Conservation (phyloP, 92 coral and sea anemone genomes). For the Palythoa heliodiscus region DNA sequence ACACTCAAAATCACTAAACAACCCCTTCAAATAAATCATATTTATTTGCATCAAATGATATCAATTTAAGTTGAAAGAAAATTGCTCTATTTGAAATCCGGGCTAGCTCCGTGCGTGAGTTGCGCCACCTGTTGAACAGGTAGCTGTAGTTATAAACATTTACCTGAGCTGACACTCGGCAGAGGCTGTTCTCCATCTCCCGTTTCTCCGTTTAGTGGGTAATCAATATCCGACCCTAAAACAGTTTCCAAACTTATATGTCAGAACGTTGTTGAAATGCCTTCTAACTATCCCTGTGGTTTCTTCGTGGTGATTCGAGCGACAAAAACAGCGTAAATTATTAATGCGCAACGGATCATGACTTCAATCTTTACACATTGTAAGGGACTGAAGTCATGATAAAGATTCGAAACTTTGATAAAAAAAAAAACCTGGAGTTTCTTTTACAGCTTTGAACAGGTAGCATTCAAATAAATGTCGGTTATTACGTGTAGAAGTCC, state of each 20-base stretch:
- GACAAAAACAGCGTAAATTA: constrained; percentile 44
- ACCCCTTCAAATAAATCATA: neutral
- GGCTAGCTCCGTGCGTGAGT: constrained; percentile 18
- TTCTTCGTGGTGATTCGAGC: neutral
- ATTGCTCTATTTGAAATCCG: constrained; percentile 31
- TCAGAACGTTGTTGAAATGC: neutral
- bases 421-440: neutral
- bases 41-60: neutral
- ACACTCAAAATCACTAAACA: neutral
- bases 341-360: constrained; percentile 49
- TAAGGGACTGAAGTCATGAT: constrained; percentile 65
- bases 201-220: neutral
- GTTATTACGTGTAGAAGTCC: neutral
- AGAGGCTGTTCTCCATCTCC: neutral
- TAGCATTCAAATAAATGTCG: neutral
- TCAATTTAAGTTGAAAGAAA: neutral
- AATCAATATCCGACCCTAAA: constrained; percentile 10
- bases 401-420: constrained; percentile 11
- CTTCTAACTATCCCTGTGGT: neutral
- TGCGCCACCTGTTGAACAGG: constrained; percentile 24
- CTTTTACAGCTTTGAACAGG: neutral
- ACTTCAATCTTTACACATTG: constrained; percentile 68
- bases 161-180: constrained; percentile 17
- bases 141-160: neutral
- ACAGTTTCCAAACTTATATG: neutral